These are phyloP conservation scores for Campoplex nolae DNA, from an alignment of 2,888 invertebrate genomes.

Conservation along the genomic window DNA sequence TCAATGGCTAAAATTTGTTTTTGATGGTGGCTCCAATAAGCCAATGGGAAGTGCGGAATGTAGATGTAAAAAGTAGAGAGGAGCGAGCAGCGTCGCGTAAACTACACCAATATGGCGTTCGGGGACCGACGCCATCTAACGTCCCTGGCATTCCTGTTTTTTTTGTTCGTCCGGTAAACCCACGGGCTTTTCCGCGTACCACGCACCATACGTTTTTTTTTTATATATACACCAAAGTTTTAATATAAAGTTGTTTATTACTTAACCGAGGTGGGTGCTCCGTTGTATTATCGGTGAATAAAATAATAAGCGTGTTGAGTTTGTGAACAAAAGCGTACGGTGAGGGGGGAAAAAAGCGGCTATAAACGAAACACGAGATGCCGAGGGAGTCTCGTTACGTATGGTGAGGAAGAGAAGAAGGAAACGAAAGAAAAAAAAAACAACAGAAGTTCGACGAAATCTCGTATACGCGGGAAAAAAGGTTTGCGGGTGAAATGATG, in stretches of 20 bases:
- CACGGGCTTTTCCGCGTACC: constrained; percentile 74
- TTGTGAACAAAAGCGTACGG: constrained; percentile 32
- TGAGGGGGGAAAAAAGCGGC: constrained; percentile 16
- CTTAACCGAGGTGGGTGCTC: constrained; percentile 32
- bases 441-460: constrained; percentile 27
- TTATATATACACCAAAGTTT: constrained; percentile 53
- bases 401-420: constrained; percentile 59
- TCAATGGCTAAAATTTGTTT: neutral
- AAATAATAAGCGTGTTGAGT: constrained; percentile 16
- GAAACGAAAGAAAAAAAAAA: constrained; percentile 16
- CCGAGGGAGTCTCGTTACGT: constrained; percentile 56
- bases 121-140: constrained; percentile 84
- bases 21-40: constrained; percentile 15
- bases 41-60: constrained; percentile 28
- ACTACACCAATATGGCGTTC: constrained; percentile 75
- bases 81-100: constrained; percentile 45
- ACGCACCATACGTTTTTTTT: constrained; percentile 69
- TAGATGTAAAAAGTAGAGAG: constrained; percentile 15
- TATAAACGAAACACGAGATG: constrained; percentile 57
- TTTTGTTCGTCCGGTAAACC: constrained; percentile 77
- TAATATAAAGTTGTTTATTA: constrained; percentile 66
- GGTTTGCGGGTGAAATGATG: constrained; percentile 75
- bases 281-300: constrained; percentile 21
- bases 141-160: constrained; percentile 82
- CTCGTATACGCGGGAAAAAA: constrained; percentile 72